Evolutionary conservation across 1,140 invertebrate species (phyloP).

Genomic region (Mamestra configurata): DNA sequence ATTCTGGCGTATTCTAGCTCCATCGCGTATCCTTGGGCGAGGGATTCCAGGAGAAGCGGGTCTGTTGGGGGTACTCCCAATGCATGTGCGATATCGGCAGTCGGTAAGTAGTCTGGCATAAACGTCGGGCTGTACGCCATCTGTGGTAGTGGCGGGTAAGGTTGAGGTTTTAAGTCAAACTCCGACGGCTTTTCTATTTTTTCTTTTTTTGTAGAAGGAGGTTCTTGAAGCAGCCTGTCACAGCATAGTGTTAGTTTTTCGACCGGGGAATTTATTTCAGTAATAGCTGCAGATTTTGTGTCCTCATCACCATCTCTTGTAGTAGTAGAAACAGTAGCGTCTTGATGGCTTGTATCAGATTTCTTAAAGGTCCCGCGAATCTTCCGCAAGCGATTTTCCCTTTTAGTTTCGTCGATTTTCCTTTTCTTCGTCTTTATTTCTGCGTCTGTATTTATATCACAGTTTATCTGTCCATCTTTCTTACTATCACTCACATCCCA

Average conservation of each 20-base stretch:
- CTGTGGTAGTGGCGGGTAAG: conserved; percentile 49
- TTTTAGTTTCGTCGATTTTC: conserved; percentile 69
- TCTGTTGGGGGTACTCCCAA: conserved; percentile 86
- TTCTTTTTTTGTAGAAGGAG: conserved; percentile 55
- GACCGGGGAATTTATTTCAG: conserved; percentile 68
- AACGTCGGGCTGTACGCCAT: conserved; percentile 67
- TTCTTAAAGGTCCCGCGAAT: conserved; percentile 81
- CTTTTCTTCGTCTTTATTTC: conserved; percentile 66
- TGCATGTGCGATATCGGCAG: conserved; percentile 84
- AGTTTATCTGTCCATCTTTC: conserved; percentile 52
- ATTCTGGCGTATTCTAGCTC: conserved; percentile 91
- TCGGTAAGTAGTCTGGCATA: conserved; percentile 77
- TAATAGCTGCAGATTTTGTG: conserved; percentile 47
- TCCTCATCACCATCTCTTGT: conserved; percentile 76
- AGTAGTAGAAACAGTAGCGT: conserved; percentile 88
- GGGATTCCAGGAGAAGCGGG: conserved; percentile 85
- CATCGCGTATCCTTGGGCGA: conserved; percentile 89
- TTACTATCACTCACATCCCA: conserved; percentile 83
- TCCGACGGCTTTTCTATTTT: conserved; percentile 51
- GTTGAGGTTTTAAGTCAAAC: conserved; percentile 32
- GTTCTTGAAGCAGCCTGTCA: conserved; percentile 75
- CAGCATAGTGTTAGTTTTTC: conserved; percentile 76
- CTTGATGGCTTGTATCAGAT: conserved; percentile 79
- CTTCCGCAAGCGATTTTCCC: conserved; percentile 82
- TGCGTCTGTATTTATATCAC: conserved; percentile 62